Conservation (phyloP, 2,113 vertebrate species). For the Cricetomys ansorgei region DNA sequence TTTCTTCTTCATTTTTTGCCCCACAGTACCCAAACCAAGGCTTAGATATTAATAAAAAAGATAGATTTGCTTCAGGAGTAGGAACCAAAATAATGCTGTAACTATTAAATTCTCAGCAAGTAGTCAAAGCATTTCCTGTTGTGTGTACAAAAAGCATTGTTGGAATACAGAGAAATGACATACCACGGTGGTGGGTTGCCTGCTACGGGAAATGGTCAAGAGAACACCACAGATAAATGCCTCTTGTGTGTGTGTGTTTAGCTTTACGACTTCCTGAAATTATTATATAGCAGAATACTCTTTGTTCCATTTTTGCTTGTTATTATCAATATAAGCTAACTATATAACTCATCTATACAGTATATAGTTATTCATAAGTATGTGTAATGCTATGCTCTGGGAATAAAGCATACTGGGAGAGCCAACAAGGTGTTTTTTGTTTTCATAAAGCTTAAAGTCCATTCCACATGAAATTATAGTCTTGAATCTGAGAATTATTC, state of each 20-base stretch:
- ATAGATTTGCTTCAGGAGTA: neutral
- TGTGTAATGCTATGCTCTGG: neutral
- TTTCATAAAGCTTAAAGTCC: neutral
- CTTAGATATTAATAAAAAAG: neutral
- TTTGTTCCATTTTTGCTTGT: neutral
- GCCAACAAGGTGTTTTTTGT: neutral
- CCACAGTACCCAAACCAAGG: neutral
- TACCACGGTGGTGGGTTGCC: neutral
- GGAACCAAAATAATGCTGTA: neutral
- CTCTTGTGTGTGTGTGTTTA: neutral
- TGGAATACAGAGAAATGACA: neutral
- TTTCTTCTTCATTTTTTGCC: neutral
- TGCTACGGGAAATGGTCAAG: neutral
- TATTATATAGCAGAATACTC: neutral
- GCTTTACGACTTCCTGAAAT: neutral
- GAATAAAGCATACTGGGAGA: neutral
- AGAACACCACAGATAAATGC: neutral
- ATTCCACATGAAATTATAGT: neutral
- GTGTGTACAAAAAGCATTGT: neutral
- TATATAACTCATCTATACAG: neutral
- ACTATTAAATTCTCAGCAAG: neutral
- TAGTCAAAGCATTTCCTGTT: neutral
- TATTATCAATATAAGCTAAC: neutral
- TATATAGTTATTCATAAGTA: neutral
- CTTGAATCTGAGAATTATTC: neutral